phyloP scores from a whole-genome alignment of 2,888 invertebrate genomes.

The Ornithoptera alexandrae region DNA sequence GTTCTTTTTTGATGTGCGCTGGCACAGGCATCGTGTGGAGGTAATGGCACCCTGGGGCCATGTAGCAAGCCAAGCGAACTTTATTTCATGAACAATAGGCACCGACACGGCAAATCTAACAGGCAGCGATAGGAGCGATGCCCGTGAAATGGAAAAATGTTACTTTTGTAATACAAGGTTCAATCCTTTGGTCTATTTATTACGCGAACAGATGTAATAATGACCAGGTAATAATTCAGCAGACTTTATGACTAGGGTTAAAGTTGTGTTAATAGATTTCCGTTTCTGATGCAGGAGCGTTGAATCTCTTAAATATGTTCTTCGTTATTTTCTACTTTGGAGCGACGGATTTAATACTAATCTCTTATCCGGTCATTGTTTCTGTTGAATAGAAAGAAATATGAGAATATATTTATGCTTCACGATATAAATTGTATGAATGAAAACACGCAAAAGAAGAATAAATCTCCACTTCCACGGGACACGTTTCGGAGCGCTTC shows the following conservation, averaged over 20 bases:
- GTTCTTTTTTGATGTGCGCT: conserved; percentile 62
- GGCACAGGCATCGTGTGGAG: conserved; percentile 53
- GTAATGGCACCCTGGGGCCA: conserved; percentile 59
- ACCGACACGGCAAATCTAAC: conserved; percentile 32
- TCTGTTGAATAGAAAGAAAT: background rate
- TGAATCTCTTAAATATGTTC: too few species aligned
- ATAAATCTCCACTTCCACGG: background rate
- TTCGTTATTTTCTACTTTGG: too few species aligned
- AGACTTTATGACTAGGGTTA: too few species aligned
- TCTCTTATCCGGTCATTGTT: background rate
- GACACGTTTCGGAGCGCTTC: background rate
- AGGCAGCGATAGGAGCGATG: conserved; percentile 9
- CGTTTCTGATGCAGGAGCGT: too few species aligned
- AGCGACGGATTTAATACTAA: background rate
- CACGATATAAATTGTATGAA: background rate
- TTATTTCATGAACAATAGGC: conserved; percentile 42
- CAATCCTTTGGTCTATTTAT: background rate
- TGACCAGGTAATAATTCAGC: too few species aligned
- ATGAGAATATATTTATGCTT: background rate
- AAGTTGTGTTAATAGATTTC: too few species aligned
- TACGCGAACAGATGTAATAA: background rate
- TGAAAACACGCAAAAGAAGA: background rate
- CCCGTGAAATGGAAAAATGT: background rate
- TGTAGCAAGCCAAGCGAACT: conserved; percentile 52
- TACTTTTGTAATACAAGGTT: background rate